Evolutionary conservation across 2,113 vertebrate genomes (phyloP).

Genomic region (Seriola rivoliana): DNA sequence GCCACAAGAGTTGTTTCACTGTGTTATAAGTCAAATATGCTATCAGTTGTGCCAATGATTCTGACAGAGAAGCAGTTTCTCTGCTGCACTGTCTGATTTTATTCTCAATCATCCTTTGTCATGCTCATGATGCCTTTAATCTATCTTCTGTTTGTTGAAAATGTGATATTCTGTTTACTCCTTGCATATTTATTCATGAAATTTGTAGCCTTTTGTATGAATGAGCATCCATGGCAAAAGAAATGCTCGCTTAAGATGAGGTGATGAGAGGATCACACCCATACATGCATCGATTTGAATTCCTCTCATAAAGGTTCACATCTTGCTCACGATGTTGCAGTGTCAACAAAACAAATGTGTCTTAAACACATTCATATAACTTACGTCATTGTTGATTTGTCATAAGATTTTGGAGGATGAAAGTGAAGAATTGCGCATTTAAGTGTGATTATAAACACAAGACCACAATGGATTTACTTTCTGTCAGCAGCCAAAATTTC

Average conservation of each 20-base stretch:
- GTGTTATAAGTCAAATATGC: conserved; percentile 9
- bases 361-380: not conserved
- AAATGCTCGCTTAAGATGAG: not conserved
- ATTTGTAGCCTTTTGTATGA: conserved; percentile 30
- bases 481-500: not conserved
- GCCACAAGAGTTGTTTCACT: conserved; percentile 27
- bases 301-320: conserved; percentile 12
- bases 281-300: not conserved
- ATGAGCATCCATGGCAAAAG: not conserved
- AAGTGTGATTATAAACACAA: not conserved
- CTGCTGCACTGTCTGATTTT: not conserved
- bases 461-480: not conserved
- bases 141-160: not conserved
- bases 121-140: conserved; percentile 35
- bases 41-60: conserved; percentile 25
- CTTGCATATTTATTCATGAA: conserved; percentile 7
- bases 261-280: not conserved
- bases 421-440: not conserved
- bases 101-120: conserved; percentile 17
- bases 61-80: conserved; percentile 24
- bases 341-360: not conserved
- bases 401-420: not conserved
- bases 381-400: conserved; percentile 13
- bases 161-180: not conserved
- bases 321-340: not conserved